Conservation (phyloP, 2,888 invertebrate genomes). For the Eristalis intricaria region DNA sequence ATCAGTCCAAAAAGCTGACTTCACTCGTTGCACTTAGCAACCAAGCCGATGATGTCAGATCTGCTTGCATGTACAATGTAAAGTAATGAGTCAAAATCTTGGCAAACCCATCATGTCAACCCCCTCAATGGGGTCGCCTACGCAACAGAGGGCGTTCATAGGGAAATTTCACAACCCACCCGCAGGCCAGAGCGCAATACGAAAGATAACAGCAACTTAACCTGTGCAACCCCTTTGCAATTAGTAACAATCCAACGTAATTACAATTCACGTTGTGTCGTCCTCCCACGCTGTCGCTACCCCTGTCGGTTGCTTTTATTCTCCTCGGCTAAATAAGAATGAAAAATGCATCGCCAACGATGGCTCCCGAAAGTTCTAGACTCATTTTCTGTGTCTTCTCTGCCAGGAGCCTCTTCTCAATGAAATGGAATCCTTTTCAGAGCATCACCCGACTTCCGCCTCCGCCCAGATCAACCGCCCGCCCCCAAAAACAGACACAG, state of each 20-base stretch:
- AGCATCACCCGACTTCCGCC: slow-evolving; percentile 1
- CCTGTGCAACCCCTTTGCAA: slow-evolving; percentile 36
- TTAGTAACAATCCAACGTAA: slow-evolving; percentile 68
- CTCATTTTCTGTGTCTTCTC: slow-evolving; percentile 12
- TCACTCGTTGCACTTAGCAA: background rate
- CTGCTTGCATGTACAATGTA: background rate
- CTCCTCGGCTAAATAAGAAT: slow-evolving; percentile 32
- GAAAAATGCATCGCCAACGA: slow-evolving; percentile 28
- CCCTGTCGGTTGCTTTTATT: background rate
- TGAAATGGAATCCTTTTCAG: slow-evolving; percentile 52
- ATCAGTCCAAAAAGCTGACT: background rate
- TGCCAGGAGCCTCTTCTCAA: background rate
- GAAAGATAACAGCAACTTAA: slow-evolving; percentile 13
- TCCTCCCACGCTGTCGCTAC: background rate
- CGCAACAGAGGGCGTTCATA: slow-evolving; percentile 3
- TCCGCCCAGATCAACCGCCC: background rate
- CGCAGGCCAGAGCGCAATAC: background rate
- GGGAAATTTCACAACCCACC: background rate
- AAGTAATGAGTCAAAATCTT: background rate
- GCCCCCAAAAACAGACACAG: background rate
- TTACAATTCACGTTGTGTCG: slow-evolving; percentile 47
- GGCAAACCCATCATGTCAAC: background rate
- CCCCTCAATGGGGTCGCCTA: background rate
- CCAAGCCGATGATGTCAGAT: background rate
- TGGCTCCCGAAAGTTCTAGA: slow-evolving; percentile 48